A percentile compares a stretch with the other conserved stretches of the same genome.
These are phyloP conservation scores for Hermodice carunculata DNA, from an alignment of 2,888 invertebrate genomes.

Conservation along the genomic window DNA sequence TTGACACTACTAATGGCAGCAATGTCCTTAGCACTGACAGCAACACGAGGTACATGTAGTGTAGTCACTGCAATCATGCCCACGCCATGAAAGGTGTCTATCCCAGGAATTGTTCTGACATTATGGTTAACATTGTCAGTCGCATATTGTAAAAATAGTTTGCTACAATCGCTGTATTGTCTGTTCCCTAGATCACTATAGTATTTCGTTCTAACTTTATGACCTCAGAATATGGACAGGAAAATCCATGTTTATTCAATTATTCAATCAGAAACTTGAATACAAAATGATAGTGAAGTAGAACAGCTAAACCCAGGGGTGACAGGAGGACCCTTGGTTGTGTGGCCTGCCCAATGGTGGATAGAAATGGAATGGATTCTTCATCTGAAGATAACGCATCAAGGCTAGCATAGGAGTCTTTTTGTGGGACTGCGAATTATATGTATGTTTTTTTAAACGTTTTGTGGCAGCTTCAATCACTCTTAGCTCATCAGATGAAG, in stretches of 20 bases:
- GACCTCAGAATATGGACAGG: conserved; percentile 34
- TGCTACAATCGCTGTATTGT: conserved; percentile 10
- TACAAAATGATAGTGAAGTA: conserved; percentile 43
- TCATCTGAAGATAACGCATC: conserved; percentile 21
- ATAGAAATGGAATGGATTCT: conserved; percentile 29
- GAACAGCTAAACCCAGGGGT: conserved; percentile 44
- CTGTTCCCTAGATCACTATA: conserved; percentile 3
- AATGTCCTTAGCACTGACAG: too few species aligned
- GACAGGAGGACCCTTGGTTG: conserved; percentile 38
- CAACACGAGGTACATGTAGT: too few species aligned
- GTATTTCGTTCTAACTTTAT: conserved; percentile 6
- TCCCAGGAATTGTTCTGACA: too few species aligned
- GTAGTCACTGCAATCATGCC: too few species aligned
- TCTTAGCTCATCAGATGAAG: conserved; percentile 23
- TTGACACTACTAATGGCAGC: too few species aligned
- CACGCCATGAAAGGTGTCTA: too few species aligned
- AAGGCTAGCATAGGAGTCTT: conserved; percentile 32
- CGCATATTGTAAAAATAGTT: too few species aligned
- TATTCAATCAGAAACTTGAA: conserved; percentile 46
- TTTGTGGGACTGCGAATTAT: conserved; percentile 20
- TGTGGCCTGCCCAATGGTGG: conserved; percentile 43
- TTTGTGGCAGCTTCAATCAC: conserved; percentile 43
- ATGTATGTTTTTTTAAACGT: conserved; percentile 45
- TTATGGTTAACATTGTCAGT: too few species aligned
- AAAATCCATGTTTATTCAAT: conserved; percentile 41